Conservation (phyloP, 1,140 invertebrate species). For the Cotesia chilonis region DNA sequence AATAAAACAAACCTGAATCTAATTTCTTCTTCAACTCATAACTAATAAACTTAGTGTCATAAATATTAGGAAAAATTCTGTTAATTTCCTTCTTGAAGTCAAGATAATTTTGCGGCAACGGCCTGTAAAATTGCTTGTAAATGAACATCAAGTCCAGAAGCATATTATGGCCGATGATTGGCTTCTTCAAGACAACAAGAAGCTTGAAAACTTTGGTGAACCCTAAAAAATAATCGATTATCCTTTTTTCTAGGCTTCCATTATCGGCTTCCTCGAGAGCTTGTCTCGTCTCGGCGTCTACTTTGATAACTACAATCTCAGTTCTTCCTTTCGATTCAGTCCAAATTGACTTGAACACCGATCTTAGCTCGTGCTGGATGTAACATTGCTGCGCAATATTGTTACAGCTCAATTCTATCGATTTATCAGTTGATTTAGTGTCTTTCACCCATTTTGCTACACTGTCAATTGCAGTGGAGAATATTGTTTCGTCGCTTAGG, state of each 20-base stretch:
- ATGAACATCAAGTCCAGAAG: slow-evolving; percentile 77
- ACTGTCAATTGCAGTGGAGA: slow-evolving; percentile 52
- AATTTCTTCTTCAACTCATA: slow-evolving; percentile 65
- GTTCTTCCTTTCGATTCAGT: slow-evolving; percentile 48
- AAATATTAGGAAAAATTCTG: slow-evolving; percentile 73
- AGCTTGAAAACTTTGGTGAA: slow-evolving; percentile 75
- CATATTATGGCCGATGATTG: slow-evolving; percentile 80
- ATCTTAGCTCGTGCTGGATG: slow-evolving; percentile 66
- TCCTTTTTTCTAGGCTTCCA: slow-evolving; percentile 49
- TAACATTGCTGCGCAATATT: slow-evolving; percentile 57
- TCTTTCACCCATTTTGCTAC: slow-evolving; percentile 63
- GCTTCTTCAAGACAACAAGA: slow-evolving; percentile 70
- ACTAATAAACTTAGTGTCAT: slow-evolving; percentile 78
- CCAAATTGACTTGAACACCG: slow-evolving; percentile 66
- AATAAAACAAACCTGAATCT: slow-evolving; percentile 50
- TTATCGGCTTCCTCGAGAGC: slow-evolving; percentile 60
- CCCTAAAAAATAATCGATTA: slow-evolving; percentile 69
- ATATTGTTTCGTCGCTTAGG: slow-evolving; percentile 60
- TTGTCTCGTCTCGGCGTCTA: slow-evolving; percentile 46
- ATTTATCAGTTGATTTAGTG: slow-evolving; percentile 37
- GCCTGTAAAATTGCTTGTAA: slow-evolving; percentile 76
- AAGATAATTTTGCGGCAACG: slow-evolving; percentile 69
- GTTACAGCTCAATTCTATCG: slow-evolving; percentile 40
- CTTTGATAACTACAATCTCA: slow-evolving; percentile 55
- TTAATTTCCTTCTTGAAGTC: slow-evolving; percentile 73